phyloP scores from a whole-genome alignment of 2,888 invertebrate genomes.

The Leucoptera coffeella region DNA sequence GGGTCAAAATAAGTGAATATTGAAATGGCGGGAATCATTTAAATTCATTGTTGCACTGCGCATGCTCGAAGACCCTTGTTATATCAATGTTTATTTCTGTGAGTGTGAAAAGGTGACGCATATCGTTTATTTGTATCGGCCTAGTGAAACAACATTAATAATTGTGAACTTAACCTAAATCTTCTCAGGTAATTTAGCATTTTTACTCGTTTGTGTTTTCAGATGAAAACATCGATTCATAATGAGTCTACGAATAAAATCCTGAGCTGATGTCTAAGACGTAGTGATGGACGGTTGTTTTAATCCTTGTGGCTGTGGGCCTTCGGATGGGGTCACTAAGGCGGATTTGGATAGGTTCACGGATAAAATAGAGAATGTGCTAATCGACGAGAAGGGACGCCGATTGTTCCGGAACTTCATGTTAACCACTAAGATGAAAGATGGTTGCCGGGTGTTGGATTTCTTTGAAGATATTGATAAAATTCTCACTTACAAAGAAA shows the following conservation, averaged over 20 bases:
- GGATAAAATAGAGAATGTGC: slow-evolving; percentile 44
- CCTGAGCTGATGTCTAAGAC: slow-evolving; percentile 1
- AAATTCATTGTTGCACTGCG: no score
- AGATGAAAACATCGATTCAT: no score
- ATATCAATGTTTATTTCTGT: no score
- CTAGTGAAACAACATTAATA: background rate
- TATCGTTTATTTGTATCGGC: background rate
- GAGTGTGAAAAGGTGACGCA: no score
- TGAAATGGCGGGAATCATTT: no score
- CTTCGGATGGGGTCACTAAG: slow-evolving; percentile 31
- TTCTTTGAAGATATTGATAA: slow-evolving; percentile 36
- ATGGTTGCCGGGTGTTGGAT: slow-evolving; percentile 26
- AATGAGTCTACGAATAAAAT: no score
- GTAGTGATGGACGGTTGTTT: slow-evolving; percentile 50
- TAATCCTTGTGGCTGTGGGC: slow-evolving; percentile 37
- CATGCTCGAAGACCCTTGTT: no score
- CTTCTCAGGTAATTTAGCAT: no score
- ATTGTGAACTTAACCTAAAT: no score
- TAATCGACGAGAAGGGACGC: slow-evolving; percentile 38
- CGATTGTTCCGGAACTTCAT: slow-evolving; percentile 39
- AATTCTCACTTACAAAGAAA: slow-evolving; percentile 22
- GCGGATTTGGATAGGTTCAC: slow-evolving; percentile 44
- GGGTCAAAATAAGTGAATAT: no score
- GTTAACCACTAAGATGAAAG: slow-evolving; percentile 29
- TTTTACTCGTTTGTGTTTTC: no score